Evolutionary conservation across 2,888 invertebrate species (phyloP), one percentile per base, ranked within the genome.

Genomic region (Sinodicranocentrus sp.): DNA sequence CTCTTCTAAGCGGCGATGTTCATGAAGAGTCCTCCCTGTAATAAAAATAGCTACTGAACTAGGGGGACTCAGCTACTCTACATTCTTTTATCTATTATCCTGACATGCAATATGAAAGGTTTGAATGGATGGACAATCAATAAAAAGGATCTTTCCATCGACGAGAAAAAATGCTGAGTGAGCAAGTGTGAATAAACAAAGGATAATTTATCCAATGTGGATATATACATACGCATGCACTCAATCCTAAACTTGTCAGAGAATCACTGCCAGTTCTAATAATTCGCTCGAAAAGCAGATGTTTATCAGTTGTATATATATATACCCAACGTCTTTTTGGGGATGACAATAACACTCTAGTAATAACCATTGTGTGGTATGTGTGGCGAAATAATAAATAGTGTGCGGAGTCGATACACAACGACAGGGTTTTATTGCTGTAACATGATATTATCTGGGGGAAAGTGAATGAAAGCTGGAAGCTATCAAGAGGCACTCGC

Each of bases 401-500:
- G n/a, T 2, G 19, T 57, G 25, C 6, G 15, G 48, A 48, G 5
- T n/a, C 15, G 15, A 48, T 5, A 6, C 15, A 39, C 39, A 39
- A 48, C 48, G 23, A 57, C 10, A 28, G 33, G 33, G 17, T 52
- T 54, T 71, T 54, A 71, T 57, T 48, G 68, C 68, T 70, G n/a
- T 6, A 26, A 54, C 71, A 54, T 28, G 39, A 57, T 68, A 39
- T 28, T n/a, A 23, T 67, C 43, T 44, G 43, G 21, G 72, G 63
- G 61, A 72, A 71, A 59, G 77, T 52, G 75, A 79, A 73, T 67
- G 72, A 71, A 75, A 75, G 72, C 70, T 54, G 43, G 26, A 70
- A 70, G 48, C 63, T 85, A 85, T 85, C 84, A 72, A 82, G 82
- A 85, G 84, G 84, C 83, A 79, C 82, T 85, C 77, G 28, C 59